Base-by-base conservation (phyloP, 2,113 vertebrate genomes). In the Ctenodactylus gundi region DNA sequence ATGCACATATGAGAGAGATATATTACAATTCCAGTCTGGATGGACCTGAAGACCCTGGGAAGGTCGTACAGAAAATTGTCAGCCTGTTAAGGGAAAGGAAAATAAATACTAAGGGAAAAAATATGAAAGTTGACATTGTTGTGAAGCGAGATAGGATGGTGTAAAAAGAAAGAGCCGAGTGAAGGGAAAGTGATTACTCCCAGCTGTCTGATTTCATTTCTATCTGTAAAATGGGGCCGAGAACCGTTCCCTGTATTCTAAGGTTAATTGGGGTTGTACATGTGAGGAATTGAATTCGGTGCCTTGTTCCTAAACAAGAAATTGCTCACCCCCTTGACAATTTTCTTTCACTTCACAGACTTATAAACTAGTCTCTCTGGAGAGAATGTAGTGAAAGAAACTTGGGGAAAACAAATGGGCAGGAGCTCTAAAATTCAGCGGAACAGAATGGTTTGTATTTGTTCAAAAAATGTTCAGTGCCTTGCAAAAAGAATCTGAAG, bases 51-150 rank as follows among this genome's bases (percentile, higher is more conserved):
- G 62, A 67, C 29, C 60, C 27, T 44, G n/a, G 7, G 27, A 73
- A 31, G 11, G 1, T 91, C 29, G 93, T 12, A 46, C 27, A 93
- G 58, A 15, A 89, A 91, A n/a, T 3, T 1, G 36, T 81, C 31
- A 49, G 73, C 55, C 27, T 4, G 39, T 18, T 53, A 92, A 75
- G 29, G 23, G 23, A 58, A 86, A 78, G 25, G 14, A 92, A 76
- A 92, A 82, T 29, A 58, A 78, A 4, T 65, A 23, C 49, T 77
- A 68, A 94, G 57, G 93, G 67, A 64, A 82, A 82, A 90, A 78
- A n/a, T 9, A 20, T 51, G 75, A 87, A 51, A 65, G 27, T 62
- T 64, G 34, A 57, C 0, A 13, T 4, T 36, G 18, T 29, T 1
- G 31, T 13, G 17, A 87, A 46, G 68, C 76, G 67, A 82, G 60